phyloP scores from a whole-genome alignment of 1,140 invertebrate genomes.

The Ostrea edulis region DNA sequence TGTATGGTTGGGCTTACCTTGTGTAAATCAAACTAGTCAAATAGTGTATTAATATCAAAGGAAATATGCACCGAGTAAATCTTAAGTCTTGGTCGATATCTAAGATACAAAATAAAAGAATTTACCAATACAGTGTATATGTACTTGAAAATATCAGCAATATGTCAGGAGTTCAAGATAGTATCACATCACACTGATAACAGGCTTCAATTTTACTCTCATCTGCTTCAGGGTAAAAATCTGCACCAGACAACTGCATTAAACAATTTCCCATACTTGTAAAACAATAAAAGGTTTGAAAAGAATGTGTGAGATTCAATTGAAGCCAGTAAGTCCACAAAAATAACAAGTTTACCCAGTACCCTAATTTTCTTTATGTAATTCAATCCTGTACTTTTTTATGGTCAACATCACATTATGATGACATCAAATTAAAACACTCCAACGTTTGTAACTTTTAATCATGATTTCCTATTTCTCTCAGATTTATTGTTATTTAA shows the following conservation, averaged over 20 bases:
- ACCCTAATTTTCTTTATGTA: no score
- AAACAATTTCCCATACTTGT: neutral
- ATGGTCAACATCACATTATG: no score
- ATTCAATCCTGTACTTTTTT: no score
- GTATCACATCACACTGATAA: neutral
- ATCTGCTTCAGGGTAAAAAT: neutral
- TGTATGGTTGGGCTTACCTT: neutral
- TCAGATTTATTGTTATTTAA: no score
- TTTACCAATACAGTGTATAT: neutral
- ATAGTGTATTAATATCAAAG: neutral
- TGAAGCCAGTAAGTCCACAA: no score
- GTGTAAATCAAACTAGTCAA: neutral
- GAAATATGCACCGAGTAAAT: constrained; percentile 8
- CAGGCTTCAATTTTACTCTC: neutral
- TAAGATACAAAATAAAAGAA: neutral
- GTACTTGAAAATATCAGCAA: neutral
- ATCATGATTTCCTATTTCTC: no score
- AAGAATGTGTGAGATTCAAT: no score
- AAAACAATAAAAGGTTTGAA: neutral
- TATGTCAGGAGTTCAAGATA: neutral
- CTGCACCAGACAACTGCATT: neutral
- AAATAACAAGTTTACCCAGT: no score
- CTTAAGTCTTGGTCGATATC: neutral
- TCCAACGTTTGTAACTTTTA: no score
- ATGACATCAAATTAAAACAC: no score